Conservation (phyloP, 2,113 vertebrate genomes). For the Mesitornis unicolor region DNA sequence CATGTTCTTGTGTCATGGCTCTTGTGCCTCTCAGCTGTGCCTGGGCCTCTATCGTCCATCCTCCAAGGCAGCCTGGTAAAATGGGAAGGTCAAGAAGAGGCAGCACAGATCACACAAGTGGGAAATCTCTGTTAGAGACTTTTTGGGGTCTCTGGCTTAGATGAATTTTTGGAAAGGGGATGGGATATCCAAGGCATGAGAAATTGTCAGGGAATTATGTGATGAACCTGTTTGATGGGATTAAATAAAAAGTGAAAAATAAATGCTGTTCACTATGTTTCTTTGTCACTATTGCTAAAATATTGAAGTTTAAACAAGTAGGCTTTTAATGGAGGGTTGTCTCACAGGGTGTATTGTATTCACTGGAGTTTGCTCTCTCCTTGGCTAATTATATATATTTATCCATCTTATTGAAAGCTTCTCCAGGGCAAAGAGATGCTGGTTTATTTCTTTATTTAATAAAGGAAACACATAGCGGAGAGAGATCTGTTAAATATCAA, state of each 20-base stretch:
- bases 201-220: background rate
- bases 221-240: background rate
- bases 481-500: background rate
- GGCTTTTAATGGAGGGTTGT: conserved; percentile 72
- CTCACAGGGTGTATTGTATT: conserved; percentile 68
- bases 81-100: background rate
- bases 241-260: conserved; percentile 51
- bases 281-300: conserved; percentile 68
- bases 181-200: background rate
- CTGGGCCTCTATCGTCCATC: background rate
- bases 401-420: conserved; percentile 69
- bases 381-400: conserved; percentile 73
- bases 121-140: background rate
- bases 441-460: conserved; percentile 55
- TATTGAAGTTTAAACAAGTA: conserved; percentile 72
- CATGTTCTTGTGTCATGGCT: background rate
- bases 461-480: background rate
- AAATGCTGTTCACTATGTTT: conserved; percentile 31
- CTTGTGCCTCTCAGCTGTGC: background rate
- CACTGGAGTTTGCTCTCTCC: conserved; percentile 65
- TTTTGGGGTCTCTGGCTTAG: background rate
- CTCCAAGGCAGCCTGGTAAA: background rate
- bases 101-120: background rate
- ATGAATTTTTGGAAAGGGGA: background rate
- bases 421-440: conserved; percentile 60